Percentiles rank a stretch among this genome's conserved stretches.
Evolutionary conservation across 2,113 vertebrate genomes (phyloP).

Genomic region (Trematocara nigrifrons): DNA sequence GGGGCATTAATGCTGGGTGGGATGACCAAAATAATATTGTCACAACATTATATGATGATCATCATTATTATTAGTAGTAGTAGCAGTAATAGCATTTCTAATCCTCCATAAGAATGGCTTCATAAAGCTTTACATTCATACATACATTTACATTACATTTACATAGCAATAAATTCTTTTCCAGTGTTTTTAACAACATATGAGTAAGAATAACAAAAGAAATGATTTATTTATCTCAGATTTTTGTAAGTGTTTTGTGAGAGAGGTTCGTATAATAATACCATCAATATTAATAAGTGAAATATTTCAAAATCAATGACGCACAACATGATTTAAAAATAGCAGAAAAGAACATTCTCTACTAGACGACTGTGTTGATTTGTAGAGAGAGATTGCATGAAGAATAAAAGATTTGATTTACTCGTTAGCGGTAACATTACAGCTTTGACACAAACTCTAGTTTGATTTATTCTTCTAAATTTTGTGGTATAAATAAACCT

Average conservation of each 20-base stretch:
- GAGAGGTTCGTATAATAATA: background rate
- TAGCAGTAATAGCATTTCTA: background rate
- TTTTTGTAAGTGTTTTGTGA: background rate
- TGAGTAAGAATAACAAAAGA: background rate
- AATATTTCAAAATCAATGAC: background rate
- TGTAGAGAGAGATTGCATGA: background rate
- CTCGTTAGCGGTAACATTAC: background rate
- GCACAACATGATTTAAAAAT: background rate
- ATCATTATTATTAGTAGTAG: fast-evolving
- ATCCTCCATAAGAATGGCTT: background rate
- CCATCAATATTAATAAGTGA: background rate
- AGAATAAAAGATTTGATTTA: background rate
- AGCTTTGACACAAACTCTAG: background rate
- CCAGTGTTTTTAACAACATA: background rate
- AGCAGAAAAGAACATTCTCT: background rate
- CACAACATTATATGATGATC: background rate
- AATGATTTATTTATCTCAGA: background rate
- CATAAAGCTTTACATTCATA: background rate
- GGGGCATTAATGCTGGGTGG: background rate
- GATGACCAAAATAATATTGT: background rate
- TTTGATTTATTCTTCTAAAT: background rate
- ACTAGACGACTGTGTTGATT: background rate
- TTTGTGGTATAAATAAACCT: background rate
- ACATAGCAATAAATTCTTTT: background rate
- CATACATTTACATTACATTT: background rate